Evolutionary conservation across 2,113 vertebrate species (phyloP), one percentile per base, ranked within the genome.

Genomic region (Melanotaenia duboulayi): DNA sequence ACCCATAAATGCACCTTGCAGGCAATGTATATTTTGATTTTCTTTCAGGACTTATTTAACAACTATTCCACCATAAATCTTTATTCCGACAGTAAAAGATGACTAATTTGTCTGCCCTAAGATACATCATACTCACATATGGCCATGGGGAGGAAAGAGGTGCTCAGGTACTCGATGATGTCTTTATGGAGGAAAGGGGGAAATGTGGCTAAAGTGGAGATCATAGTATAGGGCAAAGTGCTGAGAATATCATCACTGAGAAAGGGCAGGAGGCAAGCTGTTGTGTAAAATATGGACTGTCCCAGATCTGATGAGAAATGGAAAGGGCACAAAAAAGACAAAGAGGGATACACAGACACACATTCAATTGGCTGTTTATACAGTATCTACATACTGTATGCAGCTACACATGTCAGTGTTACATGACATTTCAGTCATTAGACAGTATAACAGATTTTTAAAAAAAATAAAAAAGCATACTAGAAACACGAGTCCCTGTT

Each of bases 241-340:
- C 98, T 98, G 94, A 99, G 96, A 94, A 99, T 96, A 94, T 99
- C 98, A 82, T 99, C 98, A 92, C 80, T 99, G 93, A 99, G 97
- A 95, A 99, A 99, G 78, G 98, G 97, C 86, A 98, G 95, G 90
- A 99, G 96, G 94, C 97, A 99, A 67, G 98, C 96, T 65, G 97
- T 99, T 75, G 98, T 99, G 90, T 99, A 99, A 98, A 99, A 99
- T 95, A 99, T 97, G 75, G 98, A 99, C 93, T 99, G 98, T 92
- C 98, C 98, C 85, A 99, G 95, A 96, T 99, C 98, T 99, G 94
- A 84, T 85, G 91, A 80, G 77, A 90, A 87, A 90, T 39, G 69
- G 61, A 64, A 79, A 80, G 80, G 54, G 88, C 70, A 83, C 83
- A 74, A 83, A 69, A 70, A 56, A 58, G 70, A 84, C 74, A 90